Conservation (phyloP, 2,888 invertebrate species). For the Drosophila pseudotalamancana region DNA sequence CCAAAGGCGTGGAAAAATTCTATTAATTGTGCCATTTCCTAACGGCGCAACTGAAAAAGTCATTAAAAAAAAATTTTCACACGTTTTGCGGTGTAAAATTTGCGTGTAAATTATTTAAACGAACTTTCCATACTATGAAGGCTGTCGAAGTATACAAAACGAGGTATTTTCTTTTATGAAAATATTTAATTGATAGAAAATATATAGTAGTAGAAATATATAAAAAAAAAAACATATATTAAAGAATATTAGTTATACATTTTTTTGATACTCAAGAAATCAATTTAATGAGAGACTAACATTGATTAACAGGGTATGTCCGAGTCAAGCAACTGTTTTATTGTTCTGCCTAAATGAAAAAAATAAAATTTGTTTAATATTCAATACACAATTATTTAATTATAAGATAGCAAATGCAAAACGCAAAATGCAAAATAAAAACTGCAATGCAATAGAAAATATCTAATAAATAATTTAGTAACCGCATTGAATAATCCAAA, state of each 20-base stretch:
- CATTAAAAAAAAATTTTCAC: slow-evolving; percentile 40
- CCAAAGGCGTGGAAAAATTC: slow-evolving; percentile 26
- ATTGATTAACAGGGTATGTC: too few relatives aligned
- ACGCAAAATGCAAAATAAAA: not conserved
- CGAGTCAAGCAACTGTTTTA: too few relatives aligned
- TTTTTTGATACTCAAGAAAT: too few relatives aligned
- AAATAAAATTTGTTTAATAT: too few relatives aligned
- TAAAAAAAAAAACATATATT: too few relatives aligned
- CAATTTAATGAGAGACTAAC: too few relatives aligned
- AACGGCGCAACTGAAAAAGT: slow-evolving; percentile 37
- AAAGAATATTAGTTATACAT: too few relatives aligned
- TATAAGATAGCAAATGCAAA: not conserved
- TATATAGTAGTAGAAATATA: too few relatives aligned
- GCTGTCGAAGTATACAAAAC: not conserved
- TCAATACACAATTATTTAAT: not conserved
- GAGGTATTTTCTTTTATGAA: too few relatives aligned
- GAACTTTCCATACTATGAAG: not conserved
- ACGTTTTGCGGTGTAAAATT: slow-evolving; percentile 23
- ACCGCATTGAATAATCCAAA: not conserved
- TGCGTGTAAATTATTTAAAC: not conserved
- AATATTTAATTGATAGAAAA: not conserved
- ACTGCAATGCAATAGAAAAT: not conserved
- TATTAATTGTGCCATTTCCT: slow-evolving; percentile 23
- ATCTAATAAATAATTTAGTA: slow-evolving; percentile 1
- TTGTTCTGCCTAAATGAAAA: too few relatives aligned